phyloP scores from a whole-genome alignment of 2,113 vertebrate species.

The Trematomus loennbergii region DNA sequence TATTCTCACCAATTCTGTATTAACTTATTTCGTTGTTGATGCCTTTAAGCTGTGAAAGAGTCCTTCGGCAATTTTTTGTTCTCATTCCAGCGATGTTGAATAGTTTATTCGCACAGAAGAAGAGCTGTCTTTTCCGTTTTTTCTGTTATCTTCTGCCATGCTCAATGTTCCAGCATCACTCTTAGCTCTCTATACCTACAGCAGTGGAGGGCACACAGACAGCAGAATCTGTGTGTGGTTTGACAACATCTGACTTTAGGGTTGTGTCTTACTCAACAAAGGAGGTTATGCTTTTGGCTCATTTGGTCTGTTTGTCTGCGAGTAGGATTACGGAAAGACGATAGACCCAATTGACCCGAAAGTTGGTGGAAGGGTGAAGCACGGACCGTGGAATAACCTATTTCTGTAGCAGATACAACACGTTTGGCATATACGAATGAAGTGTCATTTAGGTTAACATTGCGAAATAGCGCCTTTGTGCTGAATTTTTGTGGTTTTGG shows the following conservation, averaged over 20 bases:
- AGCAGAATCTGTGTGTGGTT: conserved; percentile 15
- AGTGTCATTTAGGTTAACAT: no score
- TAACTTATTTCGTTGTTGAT: conserved; percentile 41
- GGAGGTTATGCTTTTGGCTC: no score
- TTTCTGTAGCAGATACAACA: no score
- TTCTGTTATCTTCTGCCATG: conserved; percentile 47
- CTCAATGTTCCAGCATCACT: conserved; percentile 7
- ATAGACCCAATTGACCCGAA: no score
- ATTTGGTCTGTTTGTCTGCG: no score
- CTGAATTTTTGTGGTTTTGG: no score
- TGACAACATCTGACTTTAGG: conserved; percentile 25
- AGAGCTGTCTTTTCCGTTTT: conserved; percentile 28
- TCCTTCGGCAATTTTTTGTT: conserved; percentile 41
- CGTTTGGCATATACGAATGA: no score
- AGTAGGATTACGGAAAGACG: no score
- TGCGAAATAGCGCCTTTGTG: no score
- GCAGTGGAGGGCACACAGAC: conserved; percentile 11
- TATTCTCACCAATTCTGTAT: conserved; percentile 28
- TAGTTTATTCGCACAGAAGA: conserved; percentile 51
- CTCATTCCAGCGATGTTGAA: conserved; percentile 43
- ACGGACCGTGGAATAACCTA: no score
- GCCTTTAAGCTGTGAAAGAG: conserved; percentile 39
- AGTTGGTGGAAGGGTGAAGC: no score
- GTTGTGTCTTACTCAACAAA: background rate
- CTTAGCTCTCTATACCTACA: conserved; percentile 16